Conservation (phyloP, 2,888 invertebrate genomes). For the Melanargia galathea region DNA sequence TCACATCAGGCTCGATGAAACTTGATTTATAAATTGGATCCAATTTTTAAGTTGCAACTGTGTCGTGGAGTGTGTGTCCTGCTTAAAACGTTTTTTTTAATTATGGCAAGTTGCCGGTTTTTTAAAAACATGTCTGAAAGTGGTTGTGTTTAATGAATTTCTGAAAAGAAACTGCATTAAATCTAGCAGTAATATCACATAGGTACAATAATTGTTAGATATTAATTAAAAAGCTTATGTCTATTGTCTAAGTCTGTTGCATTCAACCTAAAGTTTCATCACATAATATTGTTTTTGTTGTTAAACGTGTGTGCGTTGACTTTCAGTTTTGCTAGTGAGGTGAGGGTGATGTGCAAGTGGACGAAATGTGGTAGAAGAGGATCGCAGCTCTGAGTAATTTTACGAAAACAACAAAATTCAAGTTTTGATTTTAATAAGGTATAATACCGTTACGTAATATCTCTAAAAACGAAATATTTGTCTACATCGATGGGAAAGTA, state of each 20-base stretch:
- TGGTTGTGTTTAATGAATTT: constrained; percentile 66
- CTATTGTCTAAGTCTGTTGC: neutral
- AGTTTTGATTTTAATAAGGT: constrained; percentile 54
- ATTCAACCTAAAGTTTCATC: constrained; percentile 5
- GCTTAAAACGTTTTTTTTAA: neutral
- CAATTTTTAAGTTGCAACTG: neutral
- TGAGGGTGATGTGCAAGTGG: constrained; percentile 68
- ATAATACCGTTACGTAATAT: constrained; percentile 39
- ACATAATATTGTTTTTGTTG: constrained; percentile 41
- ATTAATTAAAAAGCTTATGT: constrained; percentile 13
- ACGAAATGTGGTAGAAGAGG: constrained; percentile 70
- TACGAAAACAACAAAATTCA: constrained; percentile 46
- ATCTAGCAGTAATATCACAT: constrained; percentile 42
- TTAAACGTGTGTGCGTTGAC: constrained; percentile 60
- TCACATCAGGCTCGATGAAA: too few species aligned
- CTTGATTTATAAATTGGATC: too few species aligned
- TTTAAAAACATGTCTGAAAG: constrained; percentile 68
- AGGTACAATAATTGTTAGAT: constrained; percentile 24
- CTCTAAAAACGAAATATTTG: constrained; percentile 23
- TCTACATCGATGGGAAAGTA: constrained; percentile 53
- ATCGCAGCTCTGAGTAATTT: constrained; percentile 51
- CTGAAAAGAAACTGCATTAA: constrained; percentile 43
- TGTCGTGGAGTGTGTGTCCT: neutral
- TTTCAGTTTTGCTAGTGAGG: constrained; percentile 74
- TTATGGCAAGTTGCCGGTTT: constrained; percentile 50